A percentile compares a stretch with the other conserved stretches of the same genome.
Evolutionary conservation across 2,888 invertebrate species (phyloP).

Genomic region (Dolichopus griseipennis): DNA sequence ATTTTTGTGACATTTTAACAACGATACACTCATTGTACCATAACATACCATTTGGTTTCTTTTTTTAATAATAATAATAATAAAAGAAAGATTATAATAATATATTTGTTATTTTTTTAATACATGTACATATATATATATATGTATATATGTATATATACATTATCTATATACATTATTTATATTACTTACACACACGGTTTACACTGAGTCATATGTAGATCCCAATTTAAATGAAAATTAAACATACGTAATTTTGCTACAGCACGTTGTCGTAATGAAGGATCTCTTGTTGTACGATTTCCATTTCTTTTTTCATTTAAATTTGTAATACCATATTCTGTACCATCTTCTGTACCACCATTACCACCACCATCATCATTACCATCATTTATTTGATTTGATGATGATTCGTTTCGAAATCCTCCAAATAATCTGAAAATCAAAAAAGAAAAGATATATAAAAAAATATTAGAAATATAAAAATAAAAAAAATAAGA

Average conservation of each 20-base stretch:
- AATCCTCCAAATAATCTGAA: slow-evolving; percentile 22
- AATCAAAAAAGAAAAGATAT: slow-evolving; percentile 6
- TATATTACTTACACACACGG: slow-evolving; percentile 39
- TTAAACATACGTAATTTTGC: slow-evolving; percentile 44
- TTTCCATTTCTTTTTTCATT: background rate
- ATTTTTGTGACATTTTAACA: too few relatives aligned
- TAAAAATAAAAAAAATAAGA: background rate
- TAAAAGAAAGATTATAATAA: too few relatives aligned
- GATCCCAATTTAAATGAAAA: slow-evolving; percentile 44
- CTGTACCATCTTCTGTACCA: slow-evolving; percentile 19
- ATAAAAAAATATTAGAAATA: slow-evolving; percentile 17
- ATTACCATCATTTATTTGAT: slow-evolving; percentile 21
- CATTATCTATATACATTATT: too few relatives aligned
- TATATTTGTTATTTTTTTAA: too few relatives aligned
- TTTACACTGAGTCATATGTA: slow-evolving; percentile 44
- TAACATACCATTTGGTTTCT: too few relatives aligned
- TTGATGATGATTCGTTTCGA: slow-evolving; percentile 23
- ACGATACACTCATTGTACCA: too few relatives aligned
- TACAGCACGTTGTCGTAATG: slow-evolving; percentile 42
- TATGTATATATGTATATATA: too few relatives aligned
- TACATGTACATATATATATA: too few relatives aligned
- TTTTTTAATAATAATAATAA: too few relatives aligned
- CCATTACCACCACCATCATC: slow-evolving; percentile 19
- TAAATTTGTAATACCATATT: background rate
- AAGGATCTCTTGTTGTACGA: slow-evolving; percentile 32